Conservation (phyloP, 2,888 invertebrate species). For the Drosophila kuntzei region DNA sequence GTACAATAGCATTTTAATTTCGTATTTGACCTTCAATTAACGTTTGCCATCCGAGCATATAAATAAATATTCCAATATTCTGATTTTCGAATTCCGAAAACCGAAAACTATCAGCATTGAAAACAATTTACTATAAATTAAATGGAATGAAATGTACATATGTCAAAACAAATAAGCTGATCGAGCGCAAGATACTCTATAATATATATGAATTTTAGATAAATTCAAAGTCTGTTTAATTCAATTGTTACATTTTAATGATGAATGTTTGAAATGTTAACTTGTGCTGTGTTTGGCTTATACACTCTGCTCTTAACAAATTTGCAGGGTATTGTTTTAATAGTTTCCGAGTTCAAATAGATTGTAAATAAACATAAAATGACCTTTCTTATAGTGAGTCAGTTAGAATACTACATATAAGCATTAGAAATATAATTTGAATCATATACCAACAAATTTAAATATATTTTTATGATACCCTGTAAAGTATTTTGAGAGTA, state of each 20-base stretch:
- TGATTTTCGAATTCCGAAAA: conserved; percentile 4
- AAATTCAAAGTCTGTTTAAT: not conserved
- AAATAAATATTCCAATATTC: conserved; percentile 32
- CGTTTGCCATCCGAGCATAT: conserved; percentile 11
- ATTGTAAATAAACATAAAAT: not conserved
- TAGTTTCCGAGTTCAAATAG: not conserved
- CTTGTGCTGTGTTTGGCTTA: not conserved
- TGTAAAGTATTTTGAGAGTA: not conserved
- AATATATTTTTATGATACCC: not conserved
- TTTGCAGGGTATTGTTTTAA: not conserved
- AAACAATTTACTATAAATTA: conserved; percentile 18
- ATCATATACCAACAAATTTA: not conserved
- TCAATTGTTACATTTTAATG: not conserved
- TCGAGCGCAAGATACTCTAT: not conserved
- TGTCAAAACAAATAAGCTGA: not conserved
- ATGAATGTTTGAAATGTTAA: not conserved
- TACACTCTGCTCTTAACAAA: not conserved
- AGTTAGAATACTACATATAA: not conserved
- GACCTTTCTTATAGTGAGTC: not conserved
- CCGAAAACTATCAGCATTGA: conserved; percentile 17
- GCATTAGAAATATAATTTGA: not conserved
- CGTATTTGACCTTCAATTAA: conserved; percentile 51
- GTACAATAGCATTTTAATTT: conserved; percentile 52
- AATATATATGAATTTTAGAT: not conserved
- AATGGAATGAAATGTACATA: conserved; percentile 15